A percentile compares a stretch with the other conserved stretches of the same genome.
Conservation (phyloP, 2,797 vertebrate genomes). For the Pogonophryne albipinna region DNA sequence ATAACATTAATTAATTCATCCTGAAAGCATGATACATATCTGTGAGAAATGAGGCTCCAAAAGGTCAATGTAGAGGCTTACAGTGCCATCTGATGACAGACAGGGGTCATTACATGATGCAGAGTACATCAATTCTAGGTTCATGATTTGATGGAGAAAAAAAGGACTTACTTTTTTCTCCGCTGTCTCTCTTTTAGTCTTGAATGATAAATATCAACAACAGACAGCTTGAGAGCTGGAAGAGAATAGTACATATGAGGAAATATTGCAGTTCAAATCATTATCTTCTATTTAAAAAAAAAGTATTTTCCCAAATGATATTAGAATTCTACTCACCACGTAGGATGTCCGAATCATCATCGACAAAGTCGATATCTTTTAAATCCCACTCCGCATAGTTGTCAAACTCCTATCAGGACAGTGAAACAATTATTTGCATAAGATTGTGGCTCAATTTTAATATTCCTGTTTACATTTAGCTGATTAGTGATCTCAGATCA, state of each 20-base stretch:
- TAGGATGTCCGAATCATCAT: conserved; percentile 98
- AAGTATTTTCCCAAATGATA: neutral
- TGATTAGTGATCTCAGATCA: neutral
- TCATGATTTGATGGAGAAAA: neutral
- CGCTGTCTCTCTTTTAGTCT: conserved; percentile 96
- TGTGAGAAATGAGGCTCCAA: neutral
- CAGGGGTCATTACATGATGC: conserved; percentile 37
- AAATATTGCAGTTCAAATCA: fast-evolving
- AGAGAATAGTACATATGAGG: conserved; percentile 30
- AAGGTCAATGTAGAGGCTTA: conserved; percentile 17
- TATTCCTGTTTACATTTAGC: neutral
- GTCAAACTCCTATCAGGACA: conserved; percentile 92
- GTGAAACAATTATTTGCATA: conserved; percentile 5
- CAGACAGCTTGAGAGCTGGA: conserved; percentile 96
- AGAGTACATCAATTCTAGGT: neutral
- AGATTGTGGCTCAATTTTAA: neutral
- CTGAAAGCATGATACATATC: conserved; percentile 29
- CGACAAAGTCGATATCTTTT: conserved; percentile 99
- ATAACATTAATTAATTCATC: conserved; percentile 34
- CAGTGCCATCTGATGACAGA: conserved; percentile 68
- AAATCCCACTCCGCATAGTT: conserved; percentile 99
- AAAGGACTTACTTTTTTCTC: conserved; percentile 94
- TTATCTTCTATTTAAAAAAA: conserved; percentile 1
- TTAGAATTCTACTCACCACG: conserved; percentile 86
- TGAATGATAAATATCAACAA: conserved; percentile 99